Base-by-base conservation (phyloP, 2,888 invertebrate genomes). In the Synergus japonicus region DNA sequence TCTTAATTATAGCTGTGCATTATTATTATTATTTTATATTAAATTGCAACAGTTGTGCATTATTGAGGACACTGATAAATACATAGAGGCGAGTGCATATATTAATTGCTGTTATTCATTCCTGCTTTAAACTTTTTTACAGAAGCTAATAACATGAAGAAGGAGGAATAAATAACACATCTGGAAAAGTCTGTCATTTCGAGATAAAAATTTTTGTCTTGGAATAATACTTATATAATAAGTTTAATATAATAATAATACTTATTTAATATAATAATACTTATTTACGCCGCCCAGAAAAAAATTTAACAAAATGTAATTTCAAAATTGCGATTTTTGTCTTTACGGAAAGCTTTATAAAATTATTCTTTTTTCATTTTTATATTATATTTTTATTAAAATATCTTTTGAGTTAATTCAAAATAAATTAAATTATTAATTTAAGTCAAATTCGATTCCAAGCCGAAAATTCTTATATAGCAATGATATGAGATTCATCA, bases 61-160 rank as follows among this genome's bases (percentile, higher is more conserved):
- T 22, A 13, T 43, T 44, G 44, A 46, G 12, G 18, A 66, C 18
- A 44, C n/a, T 66, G 43, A n/a, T 44, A 44, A 44, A 44, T 67
- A 44, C 13, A 67, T 44, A 22, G 67, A 46, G 46, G 13, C 44
- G n/a, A 46, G 22, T 67, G 43, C 13, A 49, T 46, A 29, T 69
- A 49, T 69, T 0, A 67, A 43, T 43, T 8, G 44, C 22, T 22
- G 37, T 69, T 69, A 69, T 49, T 69, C 18, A 43, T 67, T 69
- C 49, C 69, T 69, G 29, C 49, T 69, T 69, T 46, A 29, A 22
- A 44, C 22, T 69, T 49, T 29, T 69, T 69, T 49, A 29, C 29
- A 69, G 49, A 49, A 29, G 46, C 37, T 44, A 18, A 44, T 44
- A 49, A 3, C 29, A 49, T 69, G 69, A 69, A 29, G 29, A 29